These are phyloP conservation scores for Phyllopteryx taeniolatus DNA, from an alignment of 2,113 vertebrate genomes.

Conservation along the genomic window DNA sequence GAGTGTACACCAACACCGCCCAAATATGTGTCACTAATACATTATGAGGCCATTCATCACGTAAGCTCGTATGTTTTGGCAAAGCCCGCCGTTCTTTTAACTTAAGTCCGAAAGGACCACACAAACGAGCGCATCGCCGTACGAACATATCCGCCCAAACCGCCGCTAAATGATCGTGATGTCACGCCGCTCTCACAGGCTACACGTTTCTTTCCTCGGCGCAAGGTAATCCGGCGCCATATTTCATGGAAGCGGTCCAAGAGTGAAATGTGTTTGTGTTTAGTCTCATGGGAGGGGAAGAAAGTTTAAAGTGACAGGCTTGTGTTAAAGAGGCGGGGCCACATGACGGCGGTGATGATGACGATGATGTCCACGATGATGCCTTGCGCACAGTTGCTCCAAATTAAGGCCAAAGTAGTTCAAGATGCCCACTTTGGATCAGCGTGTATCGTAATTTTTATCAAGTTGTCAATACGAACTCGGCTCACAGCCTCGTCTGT, in stretches of 20 bases:
- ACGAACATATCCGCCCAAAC: conserved; percentile 31
- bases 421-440: conserved; percentile 64
- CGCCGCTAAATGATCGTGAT: conserved; percentile 5
- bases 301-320: conserved; percentile 67
- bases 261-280: conserved; percentile 62
- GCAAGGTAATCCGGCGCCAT: conserved; percentile 48
- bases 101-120: conserved; percentile 33
- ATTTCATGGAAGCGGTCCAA: not conserved
- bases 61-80: conserved; percentile 43
- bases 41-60: conserved; percentile 33
- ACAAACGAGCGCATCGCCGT: conserved; percentile 42
- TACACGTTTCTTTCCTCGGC: conserved; percentile 35
- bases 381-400: conserved; percentile 35
- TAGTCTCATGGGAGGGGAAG: conserved; percentile 50
- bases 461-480: conserved; percentile 36
- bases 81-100: conserved; percentile 30
- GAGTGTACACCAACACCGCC: conserved; percentile 29
- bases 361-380: conserved; percentile 25
- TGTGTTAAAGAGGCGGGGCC: conserved; percentile 63
- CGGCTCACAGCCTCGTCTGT: conserved; percentile 22
- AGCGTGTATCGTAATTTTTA: conserved; percentile 46
- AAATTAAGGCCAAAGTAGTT: conserved; percentile 47
- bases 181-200: conserved; percentile 17
- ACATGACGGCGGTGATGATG: conserved; percentile 39
- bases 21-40: conserved; percentile 41